These are phyloP conservation scores for Cyphomyrus discorhynchus DNA, from an alignment of 2,113 vertebrate species.

Conservation along the genomic window DNA sequence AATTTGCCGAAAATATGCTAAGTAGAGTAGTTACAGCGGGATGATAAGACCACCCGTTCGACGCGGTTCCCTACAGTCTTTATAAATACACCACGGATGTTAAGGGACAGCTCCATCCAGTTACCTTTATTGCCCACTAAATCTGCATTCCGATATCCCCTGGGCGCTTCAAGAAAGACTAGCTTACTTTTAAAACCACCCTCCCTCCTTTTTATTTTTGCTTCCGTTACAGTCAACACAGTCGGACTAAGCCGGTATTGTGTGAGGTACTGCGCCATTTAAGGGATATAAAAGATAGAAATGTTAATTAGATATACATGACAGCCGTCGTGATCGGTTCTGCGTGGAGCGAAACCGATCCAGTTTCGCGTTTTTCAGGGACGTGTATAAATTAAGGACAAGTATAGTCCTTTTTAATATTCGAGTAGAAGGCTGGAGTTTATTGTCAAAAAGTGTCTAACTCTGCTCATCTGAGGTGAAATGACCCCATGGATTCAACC, in stretches of 20 bases:
- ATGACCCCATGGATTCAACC: not conserved
- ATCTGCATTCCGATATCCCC: not conserved
- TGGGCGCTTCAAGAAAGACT: not conserved
- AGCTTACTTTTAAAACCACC: not conserved
- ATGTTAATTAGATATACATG: conserved; percentile 22
- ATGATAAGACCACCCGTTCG: conserved; percentile 39
- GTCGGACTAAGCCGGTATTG: not conserved
- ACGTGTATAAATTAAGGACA: conserved; percentile 19
- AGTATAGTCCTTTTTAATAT: not conserved
- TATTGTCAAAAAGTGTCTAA: not conserved
- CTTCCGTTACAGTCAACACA: conserved; percentile 4
- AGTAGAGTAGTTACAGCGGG: conserved; percentile 37
- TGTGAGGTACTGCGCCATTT: not conserved
- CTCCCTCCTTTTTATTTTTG: not conserved
- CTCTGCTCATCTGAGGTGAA: not conserved
- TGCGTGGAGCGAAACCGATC: not conserved
- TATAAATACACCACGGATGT: not conserved
- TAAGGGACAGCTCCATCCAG: not conserved
- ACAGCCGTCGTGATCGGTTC: not conserved
- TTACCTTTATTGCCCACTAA: not conserved
- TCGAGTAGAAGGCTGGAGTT: conserved; percentile 3
- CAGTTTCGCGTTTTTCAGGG: conserved; percentile 4
- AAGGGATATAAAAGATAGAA: conserved; percentile 8
- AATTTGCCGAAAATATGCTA: conserved; percentile 45
- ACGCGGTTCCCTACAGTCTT: not conserved